phyloP scores from a whole-genome alignment of 2,113 vertebrate genomes.

The Ophiodon elongatus region DNA sequence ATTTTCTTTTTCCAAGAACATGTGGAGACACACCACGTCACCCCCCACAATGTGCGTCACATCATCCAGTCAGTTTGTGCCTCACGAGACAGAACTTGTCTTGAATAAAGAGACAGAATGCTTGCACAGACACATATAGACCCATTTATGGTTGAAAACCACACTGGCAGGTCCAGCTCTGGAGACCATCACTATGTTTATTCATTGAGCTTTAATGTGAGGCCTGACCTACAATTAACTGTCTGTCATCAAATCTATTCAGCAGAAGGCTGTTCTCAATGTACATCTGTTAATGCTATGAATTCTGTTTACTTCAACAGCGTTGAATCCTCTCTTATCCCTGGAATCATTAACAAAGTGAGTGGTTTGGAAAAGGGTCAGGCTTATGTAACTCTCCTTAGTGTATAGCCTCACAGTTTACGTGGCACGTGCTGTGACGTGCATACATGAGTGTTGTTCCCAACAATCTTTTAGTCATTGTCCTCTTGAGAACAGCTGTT shows the following conservation, averaged over 20 bases:
- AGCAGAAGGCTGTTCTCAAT: slow-evolving; percentile 39
- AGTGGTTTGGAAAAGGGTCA: slow-evolving; percentile 13
- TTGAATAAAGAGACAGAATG: slow-evolving; percentile 13
- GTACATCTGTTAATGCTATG: slow-evolving; percentile 56
- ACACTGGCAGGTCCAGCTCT: slow-evolving; percentile 26
- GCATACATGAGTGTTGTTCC: slow-evolving; percentile 26
- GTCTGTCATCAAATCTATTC: slow-evolving; percentile 62
- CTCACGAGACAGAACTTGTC: slow-evolving; percentile 24
- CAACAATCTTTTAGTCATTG: slow-evolving; percentile 44
- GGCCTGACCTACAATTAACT: slow-evolving; percentile 63
- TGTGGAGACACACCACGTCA: slow-evolving; percentile 54
- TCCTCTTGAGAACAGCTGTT: slow-evolving; percentile 66
- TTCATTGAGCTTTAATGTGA: slow-evolving; percentile 46
- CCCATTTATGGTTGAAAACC: slow-evolving; percentile 44
- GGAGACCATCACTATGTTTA: slow-evolving; percentile 45
- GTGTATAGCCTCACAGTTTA: slow-evolving; percentile 43
- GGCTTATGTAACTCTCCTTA: slow-evolving; percentile 47
- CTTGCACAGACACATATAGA: slow-evolving; percentile 33
- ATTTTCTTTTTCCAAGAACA: slow-evolving; percentile 47
- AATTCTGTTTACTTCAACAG: slow-evolving; percentile 52
- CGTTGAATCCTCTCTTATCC: slow-evolving; percentile 27
- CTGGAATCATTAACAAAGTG: slow-evolving; percentile 56
- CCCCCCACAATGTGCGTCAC: slow-evolving; percentile 65
- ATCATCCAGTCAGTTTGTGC: slow-evolving; percentile 65
- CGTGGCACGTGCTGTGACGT: slow-evolving; percentile 30